Base-by-base conservation (phyloP, 2,797 vertebrate species). In the Pangasius mekongensis region DNA sequence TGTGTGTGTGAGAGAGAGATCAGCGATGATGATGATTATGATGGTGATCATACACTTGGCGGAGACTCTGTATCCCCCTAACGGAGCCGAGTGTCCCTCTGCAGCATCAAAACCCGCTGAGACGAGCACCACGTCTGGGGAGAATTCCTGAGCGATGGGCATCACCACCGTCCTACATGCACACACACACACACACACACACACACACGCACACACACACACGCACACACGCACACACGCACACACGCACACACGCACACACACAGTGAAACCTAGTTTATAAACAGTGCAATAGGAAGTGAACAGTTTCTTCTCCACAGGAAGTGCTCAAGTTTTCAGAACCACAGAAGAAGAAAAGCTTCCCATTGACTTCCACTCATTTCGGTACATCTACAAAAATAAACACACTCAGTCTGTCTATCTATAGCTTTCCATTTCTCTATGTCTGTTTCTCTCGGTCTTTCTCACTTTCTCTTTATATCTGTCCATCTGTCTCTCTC, bases 91-190 rank as follows among this genome's bases (percentile, higher is more conserved):
- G 91, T 99, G 98, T 20, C 98, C 98, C 30, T 98, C 98, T 0
- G 98, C 98, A 0, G 98, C 98, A 1, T 99, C 98, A 47, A 99
- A 99, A 27, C 98, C 98, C 0, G 98, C 97, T 0, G 98, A 99
- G 62, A 99, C 98, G 92, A 99, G 95, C 85, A 99, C 97, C 58
- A 99, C 94, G 0, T 99, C 98, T 0, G 98, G 98, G 85, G 96
- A 96, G 94, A 99, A 99, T 92, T 99, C 97, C 43, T 96, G 97
- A 8, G 98, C 98, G 0, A 99, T 97, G 0, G 98, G 98, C 97
- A 99, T 98, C 95, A 99, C 98, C 89, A 99, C 97, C 0, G 96
- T 97, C 96, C 98, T 99, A 94, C 8, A 85, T 49, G 73, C 39
- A 49, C 60, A 80, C 30, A 80, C 47, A 87, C 60, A 86, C 43